A percentile compares a stretch with the other conserved stretches of the same genome.
phyloP scores from a whole-genome alignment of 2,113 vertebrate species.

The Corapipo altera region DNA sequence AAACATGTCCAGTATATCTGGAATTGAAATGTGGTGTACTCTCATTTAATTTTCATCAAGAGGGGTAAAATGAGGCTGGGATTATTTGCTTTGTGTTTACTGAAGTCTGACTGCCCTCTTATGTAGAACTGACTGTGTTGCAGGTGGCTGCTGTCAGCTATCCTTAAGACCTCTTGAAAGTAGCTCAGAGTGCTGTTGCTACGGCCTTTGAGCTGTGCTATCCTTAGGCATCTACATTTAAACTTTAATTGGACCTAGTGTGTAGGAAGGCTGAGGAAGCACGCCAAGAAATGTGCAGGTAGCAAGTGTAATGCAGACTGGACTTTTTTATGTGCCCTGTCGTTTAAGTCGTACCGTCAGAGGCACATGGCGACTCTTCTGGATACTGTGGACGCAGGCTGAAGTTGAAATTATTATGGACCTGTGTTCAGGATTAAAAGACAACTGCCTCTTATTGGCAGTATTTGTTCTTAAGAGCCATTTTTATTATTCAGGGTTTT shows the following conservation, averaged over 20 bases:
- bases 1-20: background rate
- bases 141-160: background rate
- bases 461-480: background rate
- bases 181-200: background rate
- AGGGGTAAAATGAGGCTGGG: background rate
- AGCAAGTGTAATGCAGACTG: background rate
- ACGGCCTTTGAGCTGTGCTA: background rate
- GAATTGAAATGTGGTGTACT: background rate
- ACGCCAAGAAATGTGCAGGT: background rate
- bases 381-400: background rate
- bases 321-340: background rate
- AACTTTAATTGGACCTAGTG: background rate
- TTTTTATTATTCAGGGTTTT: background rate
- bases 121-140: background rate
- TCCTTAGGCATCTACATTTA: background rate
- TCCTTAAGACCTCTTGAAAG: background rate
- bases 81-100: background rate
- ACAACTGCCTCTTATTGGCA: background rate
- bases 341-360: rapidly evolving
- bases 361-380: background rate
- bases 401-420: background rate
- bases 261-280: background rate
- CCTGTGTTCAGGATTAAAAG: background rate
- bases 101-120: constrained; percentile 50
- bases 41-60: background rate